Base-by-base conservation (phyloP, 2,797 vertebrate genomes). In the Odontamblyopus lacepedii region DNA sequence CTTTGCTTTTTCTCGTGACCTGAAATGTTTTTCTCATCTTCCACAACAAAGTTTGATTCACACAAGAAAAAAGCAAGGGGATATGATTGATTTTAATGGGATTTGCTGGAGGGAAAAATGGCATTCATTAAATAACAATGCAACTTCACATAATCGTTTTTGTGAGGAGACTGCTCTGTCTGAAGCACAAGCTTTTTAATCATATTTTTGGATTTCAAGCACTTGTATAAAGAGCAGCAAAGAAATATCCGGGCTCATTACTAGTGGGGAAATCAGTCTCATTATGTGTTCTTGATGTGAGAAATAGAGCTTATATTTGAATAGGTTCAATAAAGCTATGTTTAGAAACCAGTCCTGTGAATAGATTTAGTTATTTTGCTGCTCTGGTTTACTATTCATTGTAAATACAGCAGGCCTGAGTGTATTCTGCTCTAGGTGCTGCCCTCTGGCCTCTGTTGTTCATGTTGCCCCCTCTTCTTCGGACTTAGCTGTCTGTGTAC, bases 101-200 rank as follows among this genome's bases (percentile, higher is more conserved):
- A 85, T 90, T 83, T 38, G 81, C 85, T 85, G 62, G 4, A 80
- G 83, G 81, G 29, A 19, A 66, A 85, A 85, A 83, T 70, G 63
- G 76, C 62, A 83, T 85, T 89, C 84, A 88, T 91, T 85, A 89
- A 90, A 87, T 88, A 89, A 86, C 79, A 89, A 85, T 68, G 44
- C 16, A 81, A 85, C 86, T 87, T 91, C 83, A 90, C 86, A 89
- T 70, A 51, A 79, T 82, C 69, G 67, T 85, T 79, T 73, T 75
- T 86, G 85, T 87, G 70, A 66, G 38, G 70, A 72, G 44, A 79
- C 71, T 82, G 76, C 73, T 63, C 67, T 38, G 61, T 59, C 12
- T 59, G 26, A 57, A 59, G 27, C 18, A 27, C 9, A 13, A 16
- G 57, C 13, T 30, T 30, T 57, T 60, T 60, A 60, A 30, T 18